These are phyloP conservation scores for Nycticorax nycticorax DNA, from an alignment of 2,113 vertebrate genomes.

Conservation along the genomic window DNA sequence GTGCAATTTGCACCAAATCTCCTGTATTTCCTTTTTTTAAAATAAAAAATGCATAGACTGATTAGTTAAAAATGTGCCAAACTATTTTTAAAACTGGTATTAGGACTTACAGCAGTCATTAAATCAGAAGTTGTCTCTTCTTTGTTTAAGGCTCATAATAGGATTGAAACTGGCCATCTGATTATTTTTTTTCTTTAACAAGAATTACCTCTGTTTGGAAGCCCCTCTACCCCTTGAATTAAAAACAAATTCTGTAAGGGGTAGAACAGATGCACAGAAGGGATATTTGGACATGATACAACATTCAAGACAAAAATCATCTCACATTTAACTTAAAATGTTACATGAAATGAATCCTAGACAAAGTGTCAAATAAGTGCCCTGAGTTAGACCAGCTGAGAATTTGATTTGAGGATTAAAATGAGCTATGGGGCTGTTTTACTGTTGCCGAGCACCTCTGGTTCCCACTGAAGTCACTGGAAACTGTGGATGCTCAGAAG, in stretches of 20 bases:
- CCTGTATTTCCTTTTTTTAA: neutral
- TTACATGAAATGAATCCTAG: neutral
- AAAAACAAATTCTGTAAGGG: neutral
- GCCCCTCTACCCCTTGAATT: neutral
- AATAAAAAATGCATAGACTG: neutral
- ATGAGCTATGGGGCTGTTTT: neutral
- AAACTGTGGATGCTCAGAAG: constrained; percentile 7
- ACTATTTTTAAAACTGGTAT: neutral
- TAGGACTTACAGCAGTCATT: neutral
- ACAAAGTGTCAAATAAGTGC: neutral
- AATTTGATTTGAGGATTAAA: constrained; percentile 29
- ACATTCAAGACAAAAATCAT: neutral
- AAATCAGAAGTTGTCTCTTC: neutral
- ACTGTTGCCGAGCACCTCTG: neutral
- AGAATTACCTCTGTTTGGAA: neutral
- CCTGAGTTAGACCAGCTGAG: constrained; percentile 12
- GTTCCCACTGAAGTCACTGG: constrained; percentile 14
- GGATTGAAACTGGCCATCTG: neutral
- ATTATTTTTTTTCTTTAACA: neutral
- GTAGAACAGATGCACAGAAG: neutral
- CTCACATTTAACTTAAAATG: neutral
- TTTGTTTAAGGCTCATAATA: neutral
- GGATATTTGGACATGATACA: neutral
- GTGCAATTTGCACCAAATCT: neutral
- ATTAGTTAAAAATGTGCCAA: neutral